These are phyloP conservation scores for Lepidotrigona ventralis DNA, from an alignment of 1,140 invertebrate species.

Conservation along the genomic window DNA sequence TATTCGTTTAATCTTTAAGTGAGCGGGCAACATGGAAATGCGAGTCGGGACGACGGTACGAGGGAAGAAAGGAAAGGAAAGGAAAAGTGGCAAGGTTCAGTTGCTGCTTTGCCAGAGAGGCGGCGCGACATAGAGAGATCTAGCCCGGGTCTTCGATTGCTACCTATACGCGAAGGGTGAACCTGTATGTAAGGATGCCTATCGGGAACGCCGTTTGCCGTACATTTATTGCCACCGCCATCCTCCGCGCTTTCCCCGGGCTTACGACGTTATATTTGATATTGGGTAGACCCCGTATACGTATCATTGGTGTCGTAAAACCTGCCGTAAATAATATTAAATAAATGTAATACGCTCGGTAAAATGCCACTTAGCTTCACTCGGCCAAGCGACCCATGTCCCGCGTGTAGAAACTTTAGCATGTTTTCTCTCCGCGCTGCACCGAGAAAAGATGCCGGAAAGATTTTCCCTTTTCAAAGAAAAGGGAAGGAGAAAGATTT, in stretches of 20 bases:
- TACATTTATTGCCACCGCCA: conserved; percentile 78
- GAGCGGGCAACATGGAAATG: conserved; percentile 3
- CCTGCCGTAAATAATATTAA: conserved; percentile 79
- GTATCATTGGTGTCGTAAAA: conserved; percentile 79
- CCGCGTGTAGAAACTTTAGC: conserved; percentile 51
- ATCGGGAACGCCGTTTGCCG: conserved; percentile 77
- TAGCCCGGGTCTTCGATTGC: conserved; percentile 58
- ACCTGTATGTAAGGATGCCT: conserved; percentile 70
- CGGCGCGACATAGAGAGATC: conserved; percentile 27
- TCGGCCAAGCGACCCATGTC: conserved; percentile 21
- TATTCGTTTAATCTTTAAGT: background rate
- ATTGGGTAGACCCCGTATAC: conserved; percentile 79
- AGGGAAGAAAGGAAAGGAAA: conserved; percentile 11
- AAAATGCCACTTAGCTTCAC: conserved; percentile 72
- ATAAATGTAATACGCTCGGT: conserved; percentile 78
- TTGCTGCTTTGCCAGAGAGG: conserved; percentile 27
- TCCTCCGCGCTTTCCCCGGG: conserved; percentile 69
- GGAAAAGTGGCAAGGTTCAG: conserved; percentile 33
- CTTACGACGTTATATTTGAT: conserved; percentile 80
- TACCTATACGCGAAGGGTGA: conserved; percentile 68
- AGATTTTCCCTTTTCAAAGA: background rate
- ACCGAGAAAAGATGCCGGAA: conserved; percentile 28
- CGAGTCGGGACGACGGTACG: background rate
- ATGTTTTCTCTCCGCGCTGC: conserved; percentile 7
- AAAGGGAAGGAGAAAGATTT: background rate